Base-by-base conservation (phyloP, 1,140 invertebrate genomes). In the Heliconius congener region DNA sequence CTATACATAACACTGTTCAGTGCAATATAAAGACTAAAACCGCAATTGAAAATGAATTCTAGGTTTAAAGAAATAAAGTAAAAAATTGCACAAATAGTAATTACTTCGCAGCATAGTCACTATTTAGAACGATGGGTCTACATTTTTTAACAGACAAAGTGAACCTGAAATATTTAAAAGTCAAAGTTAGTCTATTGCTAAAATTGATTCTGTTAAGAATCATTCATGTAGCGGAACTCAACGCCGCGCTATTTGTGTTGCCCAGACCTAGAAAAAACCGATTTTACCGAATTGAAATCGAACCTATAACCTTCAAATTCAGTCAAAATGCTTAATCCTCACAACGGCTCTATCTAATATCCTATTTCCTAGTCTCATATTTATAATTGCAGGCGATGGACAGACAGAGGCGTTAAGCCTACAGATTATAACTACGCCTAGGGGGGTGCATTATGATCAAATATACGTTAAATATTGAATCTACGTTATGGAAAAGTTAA, bases 321-420 rank as follows among this genome's bases (percentile, higher is more conserved):
- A 16, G 42, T 46, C 3, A 4, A 46, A 13, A 46, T 46, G 42
- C 42, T 4, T 11, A 46, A 46, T 3, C 11, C 8, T 46, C 11
- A 46, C n/a, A 23, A 23, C 9, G n/a, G 2, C 55, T 8, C 9
- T 8, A 57, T 23, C 23, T 23, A 23, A 0, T 23, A 23, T 57
- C 72, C 46, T 72, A 19, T 57, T 57, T 73, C 76, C 23, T 55
- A 73, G 50, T 55, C 19, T 23, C 73, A 42, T 79, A 71, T 79
- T 75, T 79, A 79, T 75, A 75, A 79, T 75, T 79, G 75, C 60
- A 79, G 60, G 46, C 57, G 78, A 55, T 46, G 60, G 8, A 46
- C 55, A 16, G 60, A 72, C 78, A 72, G 30, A 46, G 74, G 66
- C 52, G 74, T 39, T 60, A 80, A 76, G 74, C 70, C 74, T 37